A percentile compares a stretch with the other conserved stretches of the same genome.
phyloP scores from a whole-genome alignment of 2,797 vertebrate genomes.

The Tapera naevia region DNA sequence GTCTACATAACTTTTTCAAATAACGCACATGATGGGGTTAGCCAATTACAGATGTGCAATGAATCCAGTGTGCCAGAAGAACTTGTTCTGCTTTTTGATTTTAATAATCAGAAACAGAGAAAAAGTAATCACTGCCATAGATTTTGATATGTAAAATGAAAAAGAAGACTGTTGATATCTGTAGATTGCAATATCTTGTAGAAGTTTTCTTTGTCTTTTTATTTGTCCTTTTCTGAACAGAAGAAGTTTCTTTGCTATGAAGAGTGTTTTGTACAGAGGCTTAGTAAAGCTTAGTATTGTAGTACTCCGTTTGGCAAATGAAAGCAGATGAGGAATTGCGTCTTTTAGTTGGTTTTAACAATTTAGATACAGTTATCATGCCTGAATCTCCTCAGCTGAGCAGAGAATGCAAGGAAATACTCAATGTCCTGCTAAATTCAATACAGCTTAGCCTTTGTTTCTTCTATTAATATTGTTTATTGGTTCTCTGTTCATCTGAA shows the following conservation, averaged over 20 bases:
- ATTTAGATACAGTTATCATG: not conserved
- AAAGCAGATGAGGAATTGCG: not conserved
- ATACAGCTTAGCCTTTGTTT: not conserved
- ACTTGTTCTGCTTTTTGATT: slow-evolving; percentile 13
- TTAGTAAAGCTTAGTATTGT: not conserved
- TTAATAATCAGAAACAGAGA: slow-evolving; percentile 31
- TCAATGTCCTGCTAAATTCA: not conserved
- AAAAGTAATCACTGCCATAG: not conserved
- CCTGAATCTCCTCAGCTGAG: not conserved
- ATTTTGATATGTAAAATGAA: slow-evolving; percentile 20
- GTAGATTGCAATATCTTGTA: not conserved
- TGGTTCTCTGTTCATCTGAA: not conserved
- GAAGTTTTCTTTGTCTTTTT: not conserved
- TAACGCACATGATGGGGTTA: not conserved
- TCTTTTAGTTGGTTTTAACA: not conserved
- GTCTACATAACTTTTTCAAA: slow-evolving; percentile 35
- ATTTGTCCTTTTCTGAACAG: not conserved
- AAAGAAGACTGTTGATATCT: not conserved
- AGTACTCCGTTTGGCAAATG: not conserved
- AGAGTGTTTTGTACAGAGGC: not conserved
- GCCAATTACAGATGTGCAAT: slow-evolving; percentile 42
- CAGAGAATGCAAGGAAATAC: not conserved
- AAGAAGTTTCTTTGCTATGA: not conserved
- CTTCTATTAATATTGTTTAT: not conserved
- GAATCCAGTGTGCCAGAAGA: not conserved